Evolutionary conservation across 1,140 invertebrate genomes (phyloP).

Genomic region (Bemisia tabaci): DNA sequence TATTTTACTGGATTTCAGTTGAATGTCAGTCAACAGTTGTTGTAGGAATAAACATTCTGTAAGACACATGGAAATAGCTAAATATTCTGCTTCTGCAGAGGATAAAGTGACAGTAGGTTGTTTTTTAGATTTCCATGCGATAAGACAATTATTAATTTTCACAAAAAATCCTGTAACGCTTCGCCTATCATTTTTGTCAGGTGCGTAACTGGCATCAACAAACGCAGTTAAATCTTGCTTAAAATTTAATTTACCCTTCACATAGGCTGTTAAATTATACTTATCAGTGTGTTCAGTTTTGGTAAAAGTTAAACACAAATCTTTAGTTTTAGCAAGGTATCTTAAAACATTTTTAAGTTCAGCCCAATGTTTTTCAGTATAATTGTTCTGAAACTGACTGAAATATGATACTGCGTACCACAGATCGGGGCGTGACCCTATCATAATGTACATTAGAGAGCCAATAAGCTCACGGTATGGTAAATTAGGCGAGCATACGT

Average conservation of each 20-base stretch:
- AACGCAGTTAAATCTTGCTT: neutral
- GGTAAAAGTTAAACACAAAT: too few relatives aligned
- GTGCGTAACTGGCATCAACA: neutral
- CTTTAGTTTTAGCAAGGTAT: too few relatives aligned
- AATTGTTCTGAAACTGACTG: slow-evolving; percentile 19
- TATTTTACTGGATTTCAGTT: neutral
- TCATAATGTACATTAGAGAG: slow-evolving; percentile 24
- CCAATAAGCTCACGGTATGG: slow-evolving; percentile 13
- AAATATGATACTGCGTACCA: slow-evolving; percentile 16
- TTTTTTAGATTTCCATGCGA: slow-evolving; percentile 1
- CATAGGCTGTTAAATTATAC: too few relatives aligned
- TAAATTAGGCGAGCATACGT: too few relatives aligned
- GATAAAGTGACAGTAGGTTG: slow-evolving; percentile 9
- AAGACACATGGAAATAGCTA: neutral
- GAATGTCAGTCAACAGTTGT: neutral
- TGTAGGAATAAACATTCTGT: neutral
- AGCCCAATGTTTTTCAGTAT: slow-evolving; percentile 13
- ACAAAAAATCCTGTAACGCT: neutral
- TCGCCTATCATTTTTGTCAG: neutral
- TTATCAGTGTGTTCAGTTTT: too few relatives aligned
- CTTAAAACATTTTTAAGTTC: too few relatives aligned
- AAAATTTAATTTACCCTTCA: too few relatives aligned
- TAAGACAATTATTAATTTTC: neutral
- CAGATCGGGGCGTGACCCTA: slow-evolving; percentile 24
- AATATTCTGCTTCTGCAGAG: slow-evolving; percentile 5